Base-by-base conservation (phyloP, 2,888 invertebrate species). In the Matsumyia berberina region DNA sequence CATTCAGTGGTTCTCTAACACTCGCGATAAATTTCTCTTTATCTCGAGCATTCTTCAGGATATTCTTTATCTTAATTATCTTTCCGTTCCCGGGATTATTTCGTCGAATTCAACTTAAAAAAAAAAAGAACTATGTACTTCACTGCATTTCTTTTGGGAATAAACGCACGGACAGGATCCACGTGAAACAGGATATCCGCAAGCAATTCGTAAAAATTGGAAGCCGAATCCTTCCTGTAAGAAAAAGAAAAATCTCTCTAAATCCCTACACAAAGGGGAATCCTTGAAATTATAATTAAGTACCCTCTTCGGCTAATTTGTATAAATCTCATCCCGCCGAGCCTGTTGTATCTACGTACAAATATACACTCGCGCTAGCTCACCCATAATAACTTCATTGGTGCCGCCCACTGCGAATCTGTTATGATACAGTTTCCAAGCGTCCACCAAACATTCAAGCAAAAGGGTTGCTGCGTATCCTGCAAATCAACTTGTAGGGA, bases 241-340 rank as follows among this genome's bases (percentile, higher is more conserved):
- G 31, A 9, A 46, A 1, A 49, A 33, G 3, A 46, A 37, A 39
- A 58, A 35, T 31, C 24, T 37, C n/a, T 35, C 31, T 7, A 46
- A 66, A 46, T 66, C 58, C 49, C 49, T 29, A 39, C 49, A 67
- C 24, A 62, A 72, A 76, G 19, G 15, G 12, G 42, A 78, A 83
- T 78, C 64, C 69, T 79, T 79, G 29, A 66, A 79, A 83, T 58
- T 78, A 73, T 83, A 79, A 79, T 83, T 83, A 83, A 83, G 83
- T 79, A 74, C 57, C 79, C 73, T 83, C 83, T 69, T 69, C 39
- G 74, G 49, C 62, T 79, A 83, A 79, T 79, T 79, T 83, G 62
- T 83, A 69, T 73, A 70, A 83, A 57, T 79, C 73, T 79, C 60
- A 62, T 35, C 35, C 31, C 17, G 8, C 17, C 76, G 49, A 49